A percentile compares a stretch with the other conserved stretches of the same genome.
These are phyloP conservation scores for Amphimedon queenslandica DNA, from an alignment of 37 sponge, comb jelly and placozoan genomes.

Conservation along the genomic window DNA sequence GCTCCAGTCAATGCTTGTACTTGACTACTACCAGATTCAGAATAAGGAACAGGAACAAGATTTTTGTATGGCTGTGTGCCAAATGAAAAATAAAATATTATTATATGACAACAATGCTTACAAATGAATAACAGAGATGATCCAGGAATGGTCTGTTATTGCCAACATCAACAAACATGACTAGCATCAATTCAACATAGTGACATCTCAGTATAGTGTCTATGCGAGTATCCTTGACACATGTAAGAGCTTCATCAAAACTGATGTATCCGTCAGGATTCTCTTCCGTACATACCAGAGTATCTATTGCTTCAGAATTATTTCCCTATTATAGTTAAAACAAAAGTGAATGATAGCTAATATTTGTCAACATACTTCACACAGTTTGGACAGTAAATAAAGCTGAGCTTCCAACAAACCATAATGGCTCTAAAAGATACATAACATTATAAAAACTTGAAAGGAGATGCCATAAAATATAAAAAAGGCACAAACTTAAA, in stretches of 20 bases:
- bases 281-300: too few species aligned
- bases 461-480: too few species aligned
- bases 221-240: slow-evolving; percentile 24
- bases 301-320: too few species aligned
- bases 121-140: slow-evolving; percentile 46
- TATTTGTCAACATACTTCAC: too few species aligned
- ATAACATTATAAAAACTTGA: too few species aligned
- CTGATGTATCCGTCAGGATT: slow-evolving; percentile 26
- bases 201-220: slow-evolving; percentile 40
- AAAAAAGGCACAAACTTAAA: too few species aligned
- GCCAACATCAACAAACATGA: slow-evolving; percentile 64
- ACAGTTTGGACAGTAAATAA: too few species aligned
- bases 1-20: slow-evolving; percentile 52
- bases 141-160: slow-evolving; percentile 59
- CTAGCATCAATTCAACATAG: slow-evolving; percentile 57
- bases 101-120: slow-evolving; percentile 13
- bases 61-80: slow-evolving; percentile 21
- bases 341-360: too few species aligned
- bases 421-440: too few species aligned
- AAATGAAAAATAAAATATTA: too few species aligned
- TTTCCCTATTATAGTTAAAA: too few species aligned
- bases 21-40: slow-evolving; percentile 25
- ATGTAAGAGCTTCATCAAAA: slow-evolving; percentile 36
- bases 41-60: slow-evolving; percentile 33
- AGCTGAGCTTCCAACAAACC: too few species aligned